phyloP scores from a whole-genome alignment of 2,888 invertebrate genomes.

The Yponomeuta sedellus region DNA sequence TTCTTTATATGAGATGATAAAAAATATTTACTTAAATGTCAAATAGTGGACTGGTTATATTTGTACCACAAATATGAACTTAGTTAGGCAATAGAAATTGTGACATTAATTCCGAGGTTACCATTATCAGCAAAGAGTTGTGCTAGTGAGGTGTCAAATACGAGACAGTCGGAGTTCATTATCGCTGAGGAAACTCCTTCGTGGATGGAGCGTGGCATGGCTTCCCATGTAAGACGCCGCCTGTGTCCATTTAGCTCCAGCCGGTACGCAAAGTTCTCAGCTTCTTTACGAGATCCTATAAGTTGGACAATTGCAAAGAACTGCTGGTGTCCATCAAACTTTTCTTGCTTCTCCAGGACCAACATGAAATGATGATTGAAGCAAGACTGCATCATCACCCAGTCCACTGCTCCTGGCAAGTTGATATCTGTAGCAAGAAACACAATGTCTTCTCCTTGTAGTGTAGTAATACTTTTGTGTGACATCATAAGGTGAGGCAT shows the following conservation, averaged over 20 bases:
- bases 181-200: slow-evolving; percentile 99
- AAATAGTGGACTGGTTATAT: background rate
- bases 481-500: slow-evolving; percentile 98
- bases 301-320: slow-evolving; percentile 99
- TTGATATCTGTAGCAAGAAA: slow-evolving; percentile 99
- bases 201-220: slow-evolving; percentile 98
- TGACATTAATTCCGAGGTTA: slow-evolving; percentile 99
- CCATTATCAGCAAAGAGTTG: slow-evolving; percentile 99
- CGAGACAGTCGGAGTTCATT: slow-evolving; percentile 97
- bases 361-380: slow-evolving; percentile 99
- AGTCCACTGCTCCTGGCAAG: slow-evolving; percentile 98
- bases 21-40: background rate
- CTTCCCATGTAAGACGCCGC: slow-evolving; percentile 98
- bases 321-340: slow-evolving; percentile 96
- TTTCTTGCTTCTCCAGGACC: slow-evolving; percentile 98
- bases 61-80: slow-evolving; percentile 20
- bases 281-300: slow-evolving; percentile 98
- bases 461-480: slow-evolving; percentile 98
- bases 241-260: slow-evolving; percentile 97
- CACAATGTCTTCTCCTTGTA: slow-evolving; percentile 99
- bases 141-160: slow-evolving; percentile 98
- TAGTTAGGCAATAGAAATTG: slow-evolving; percentile 92
- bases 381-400: slow-evolving; percentile 99
- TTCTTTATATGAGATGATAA: background rate
- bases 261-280: slow-evolving; percentile 99